These are phyloP conservation scores for Hyperoplus lanceolatus DNA, from an alignment of 2,797 vertebrate genomes.

Conservation along the genomic window DNA sequence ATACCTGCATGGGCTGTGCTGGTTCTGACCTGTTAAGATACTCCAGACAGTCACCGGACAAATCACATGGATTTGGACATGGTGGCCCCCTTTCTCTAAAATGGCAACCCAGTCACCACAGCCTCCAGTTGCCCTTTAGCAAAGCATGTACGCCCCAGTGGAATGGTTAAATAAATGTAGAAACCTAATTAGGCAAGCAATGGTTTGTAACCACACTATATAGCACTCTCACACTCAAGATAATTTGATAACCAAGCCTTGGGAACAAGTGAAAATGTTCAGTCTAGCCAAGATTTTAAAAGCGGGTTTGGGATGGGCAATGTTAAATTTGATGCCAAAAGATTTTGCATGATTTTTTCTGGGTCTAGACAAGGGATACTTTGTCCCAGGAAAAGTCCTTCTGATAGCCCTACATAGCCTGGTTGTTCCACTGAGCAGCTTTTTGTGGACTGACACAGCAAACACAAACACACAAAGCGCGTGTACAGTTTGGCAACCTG, in stretches of 20 bases:
- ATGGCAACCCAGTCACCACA: neutral
- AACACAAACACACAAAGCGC: slow-evolving; percentile 15
- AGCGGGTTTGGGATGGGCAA: neutral
- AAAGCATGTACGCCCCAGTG: slow-evolving; percentile 6
- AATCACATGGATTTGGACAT: neutral
- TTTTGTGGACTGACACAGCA: slow-evolving; percentile 20
- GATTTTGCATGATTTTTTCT: slow-evolving; percentile 8
- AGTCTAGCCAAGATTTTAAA: neutral
- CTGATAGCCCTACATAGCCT: slow-evolving; percentile 33
- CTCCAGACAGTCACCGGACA: slow-evolving; percentile 31
- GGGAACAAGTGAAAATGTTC: slow-evolving; percentile 7
- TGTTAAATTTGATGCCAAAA: slow-evolving; percentile 9
- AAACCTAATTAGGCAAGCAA: slow-evolving; percentile 24
- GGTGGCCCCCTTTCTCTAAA: slow-evolving; percentile 8
- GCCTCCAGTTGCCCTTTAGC: slow-evolving; percentile 19
- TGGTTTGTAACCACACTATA: slow-evolving; percentile 11
- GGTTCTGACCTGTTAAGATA: slow-evolving; percentile 25
- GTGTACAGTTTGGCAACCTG: neutral
- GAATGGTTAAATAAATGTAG: slow-evolving; percentile 27
- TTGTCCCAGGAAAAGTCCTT: slow-evolving; percentile 34
- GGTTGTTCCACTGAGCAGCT: neutral
- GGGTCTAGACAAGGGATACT: slow-evolving; percentile 32
- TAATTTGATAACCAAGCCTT: neutral
- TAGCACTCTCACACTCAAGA: neutral
- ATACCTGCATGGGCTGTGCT: neutral